Conservation (phyloP, 30 jellyfish, hydroid and myxozoan species). For the Cassiopea andromeda region DNA sequence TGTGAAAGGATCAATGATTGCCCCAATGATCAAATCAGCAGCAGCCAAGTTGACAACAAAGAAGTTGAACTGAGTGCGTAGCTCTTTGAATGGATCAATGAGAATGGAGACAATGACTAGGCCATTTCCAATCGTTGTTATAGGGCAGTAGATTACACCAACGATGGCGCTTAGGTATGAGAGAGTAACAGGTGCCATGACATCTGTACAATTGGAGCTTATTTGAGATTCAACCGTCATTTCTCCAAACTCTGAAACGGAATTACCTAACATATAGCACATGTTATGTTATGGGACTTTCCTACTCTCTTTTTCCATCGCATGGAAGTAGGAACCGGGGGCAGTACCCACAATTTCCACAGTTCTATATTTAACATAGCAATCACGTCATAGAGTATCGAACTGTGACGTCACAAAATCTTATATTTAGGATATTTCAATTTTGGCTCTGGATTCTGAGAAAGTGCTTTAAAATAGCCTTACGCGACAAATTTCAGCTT, state of each 20-base stretch:
- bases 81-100: conserved; percentile 62
- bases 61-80: conserved; percentile 74
- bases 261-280: no score
- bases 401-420: no score
- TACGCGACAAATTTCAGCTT: no score
- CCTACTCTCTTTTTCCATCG: no score
- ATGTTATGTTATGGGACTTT: no score
- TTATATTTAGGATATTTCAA: no score
- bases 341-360: no score
- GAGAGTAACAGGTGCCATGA: conserved; percentile 47
- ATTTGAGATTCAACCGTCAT: conserved; percentile 56
- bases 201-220: conserved; percentile 60
- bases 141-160: conserved; percentile 39
- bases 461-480: no score
- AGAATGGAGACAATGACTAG: conserved; percentile 51
- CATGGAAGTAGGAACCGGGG: no score
- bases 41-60: conserved; percentile 65
- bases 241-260: not conserved
- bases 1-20: conserved; percentile 58
- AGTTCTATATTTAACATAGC: no score
- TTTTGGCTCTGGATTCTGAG: no score
- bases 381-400: no score
- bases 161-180: conserved; percentile 51
- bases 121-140: conserved; percentile 62
- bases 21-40: conserved; percentile 69